Conservation (phyloP, 2,113 vertebrate species). For the Notiomystis cincta region DNA sequence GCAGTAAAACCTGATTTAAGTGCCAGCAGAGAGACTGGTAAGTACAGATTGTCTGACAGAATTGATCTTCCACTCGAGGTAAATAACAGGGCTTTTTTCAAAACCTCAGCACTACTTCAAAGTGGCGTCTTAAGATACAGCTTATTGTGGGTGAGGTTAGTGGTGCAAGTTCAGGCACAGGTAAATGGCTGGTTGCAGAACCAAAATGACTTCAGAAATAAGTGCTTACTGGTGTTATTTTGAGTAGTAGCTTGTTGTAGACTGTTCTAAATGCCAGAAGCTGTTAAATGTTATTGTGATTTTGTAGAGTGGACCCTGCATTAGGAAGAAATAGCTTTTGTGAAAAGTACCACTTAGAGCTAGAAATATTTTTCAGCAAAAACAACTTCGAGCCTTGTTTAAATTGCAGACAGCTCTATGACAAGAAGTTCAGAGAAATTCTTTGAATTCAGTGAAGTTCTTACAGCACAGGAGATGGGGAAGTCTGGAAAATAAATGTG, state of each 20-base stretch:
- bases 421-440: not conserved
- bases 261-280: conserved; percentile 48
- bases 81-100: conserved; percentile 10
- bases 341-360: conserved; percentile 32
- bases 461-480: not conserved
- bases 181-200: conserved; percentile 45
- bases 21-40: conserved; percentile 1
- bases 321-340: conserved; percentile 44
- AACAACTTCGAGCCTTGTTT: not conserved
- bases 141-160: conserved; percentile 28
- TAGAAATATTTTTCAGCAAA: conserved; percentile 22
- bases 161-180: not conserved
- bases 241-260: conserved; percentile 21
- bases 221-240: conserved; percentile 23
- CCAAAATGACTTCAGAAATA: conserved; percentile 42
- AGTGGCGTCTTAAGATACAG: not conserved
- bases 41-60: conserved; percentile 20
- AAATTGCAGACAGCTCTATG: not conserved
- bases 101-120: not conserved
- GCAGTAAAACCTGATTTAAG: not conserved
- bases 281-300: conserved; percentile 37
- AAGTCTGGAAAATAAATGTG: not conserved
- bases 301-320: conserved; percentile 21
- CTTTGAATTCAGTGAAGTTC: not conserved
- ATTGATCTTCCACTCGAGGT: conserved; percentile 6